These are phyloP conservation scores for Euplagia quadripunctaria DNA, from an alignment of 2,888 invertebrate genomes.

Conservation along the genomic window DNA sequence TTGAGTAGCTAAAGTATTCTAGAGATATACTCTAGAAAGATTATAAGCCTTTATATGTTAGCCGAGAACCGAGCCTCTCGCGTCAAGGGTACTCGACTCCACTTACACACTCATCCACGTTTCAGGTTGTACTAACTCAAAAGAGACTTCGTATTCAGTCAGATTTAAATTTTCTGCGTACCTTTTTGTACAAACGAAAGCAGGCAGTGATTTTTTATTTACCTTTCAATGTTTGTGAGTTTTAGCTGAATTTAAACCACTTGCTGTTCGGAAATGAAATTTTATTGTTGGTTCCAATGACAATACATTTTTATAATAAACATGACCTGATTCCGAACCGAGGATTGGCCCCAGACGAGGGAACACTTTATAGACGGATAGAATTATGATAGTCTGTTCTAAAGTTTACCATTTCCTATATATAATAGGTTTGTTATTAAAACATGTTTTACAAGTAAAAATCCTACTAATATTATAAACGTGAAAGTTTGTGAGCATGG, in stretches of 20 bases:
- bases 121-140: conserved; percentile 40
- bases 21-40: conserved; percentile 30
- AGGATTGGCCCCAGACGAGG: not conserved
- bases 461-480: no score
- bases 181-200: conserved; percentile 28
- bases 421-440: no score
- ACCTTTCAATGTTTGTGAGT: not conserved
- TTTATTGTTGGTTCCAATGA: not conserved
- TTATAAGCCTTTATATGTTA: conserved; percentile 39
- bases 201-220: conserved; percentile 28
- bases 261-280: not conserved
- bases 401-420: no score
- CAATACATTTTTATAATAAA: not conserved
- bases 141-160: conserved; percentile 44
- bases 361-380: not conserved
- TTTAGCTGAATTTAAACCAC: not conserved
- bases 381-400: no score
- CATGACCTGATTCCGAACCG: not conserved
- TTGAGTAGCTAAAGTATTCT: conserved; percentile 24
- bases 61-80: conserved; percentile 27
- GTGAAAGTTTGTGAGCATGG: no score
- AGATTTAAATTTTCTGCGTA: conserved; percentile 29
- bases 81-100: conserved; percentile 41
- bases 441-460: no score
- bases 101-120: conserved; percentile 46